Base-by-base conservation (phyloP, 2,888 invertebrate genomes). In the Germaria angustata region DNA sequence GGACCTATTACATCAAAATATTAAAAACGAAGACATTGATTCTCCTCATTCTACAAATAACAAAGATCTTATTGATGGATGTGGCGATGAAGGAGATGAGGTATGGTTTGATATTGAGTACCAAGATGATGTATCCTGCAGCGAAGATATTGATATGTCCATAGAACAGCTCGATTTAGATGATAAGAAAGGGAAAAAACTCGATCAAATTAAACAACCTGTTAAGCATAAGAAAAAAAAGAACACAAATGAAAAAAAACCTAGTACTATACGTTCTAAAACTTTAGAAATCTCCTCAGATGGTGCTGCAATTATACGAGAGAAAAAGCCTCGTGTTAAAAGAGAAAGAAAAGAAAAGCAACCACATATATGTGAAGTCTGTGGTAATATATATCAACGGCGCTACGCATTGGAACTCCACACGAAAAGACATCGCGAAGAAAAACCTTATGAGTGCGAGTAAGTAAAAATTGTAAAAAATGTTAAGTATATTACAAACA, bases 361-460 rank as follows among this genome's bases (percentile, higher is more conserved):
- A 22, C 69, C 84, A 1, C 88, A 91, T 83, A 87, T 90, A 15
- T 91, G 91, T 80, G 88, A 89, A 15, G 84, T 91, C 7, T 91
- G 91, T 76, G 91, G 91, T 2, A 91, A 91, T 76, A 87, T 86
- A 0, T 91, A 91, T 84, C 87, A 88, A 8, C 87, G 90, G 2
- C 89, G 90, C 51, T 90, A 90, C 79, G 88, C 89, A 0, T 82
- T 91, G 17, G 90, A 89, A 57, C 88, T 89, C 0, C 91, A 91
- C 79, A 89, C 91, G 89, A 86, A 90, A 36, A 86, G 91, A 17
- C 91, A 91, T 86, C 88, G 89, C 17, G 87, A 89, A 39, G 90
- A 90, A 55, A 88, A 89, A 36, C 89, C 90, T 0, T 90, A 87
- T 68, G 89, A 88, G 71, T 91, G 91, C 89, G 90, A 90, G 91